Percentiles rank a stretch among this genome's conserved stretches.
These are phyloP conservation scores for Sebastes trivittatus DNA, from an alignment of 2,797 vertebrate species.

Conservation along the genomic window DNA sequence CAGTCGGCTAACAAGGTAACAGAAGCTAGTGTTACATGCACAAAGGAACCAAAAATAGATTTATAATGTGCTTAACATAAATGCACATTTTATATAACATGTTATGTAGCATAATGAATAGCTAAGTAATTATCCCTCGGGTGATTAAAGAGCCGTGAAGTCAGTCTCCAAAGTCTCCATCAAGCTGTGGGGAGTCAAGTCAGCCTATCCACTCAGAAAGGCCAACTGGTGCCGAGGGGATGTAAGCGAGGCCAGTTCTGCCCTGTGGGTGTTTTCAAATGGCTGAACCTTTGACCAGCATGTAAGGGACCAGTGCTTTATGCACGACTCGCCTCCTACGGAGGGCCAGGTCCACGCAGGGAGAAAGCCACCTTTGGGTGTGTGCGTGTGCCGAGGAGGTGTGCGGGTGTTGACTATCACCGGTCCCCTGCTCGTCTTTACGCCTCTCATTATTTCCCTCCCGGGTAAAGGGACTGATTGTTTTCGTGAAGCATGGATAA, in stretches of 20 bases:
- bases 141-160: constrained; percentile 41
- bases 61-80: neutral
- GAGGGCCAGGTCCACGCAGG: constrained; percentile 37
- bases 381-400: constrained; percentile 8
- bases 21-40: neutral
- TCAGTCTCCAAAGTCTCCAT: constrained; percentile 28
- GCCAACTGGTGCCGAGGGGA: constrained; percentile 65
- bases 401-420: neutral
- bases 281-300: constrained; percentile 65
- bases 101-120: neutral
- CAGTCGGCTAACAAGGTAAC: neutral
- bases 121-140: constrained; percentile 27
- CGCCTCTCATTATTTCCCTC: constrained; percentile 31
- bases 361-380: constrained; percentile 53
- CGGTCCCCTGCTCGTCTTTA: constrained; percentile 6
- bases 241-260: constrained; percentile 59
- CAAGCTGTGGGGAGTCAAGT: constrained; percentile 56
- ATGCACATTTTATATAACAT: neutral
- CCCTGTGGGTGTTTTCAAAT: constrained; percentile 75
- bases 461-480: constrained; percentile 39
- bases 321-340: constrained; percentile 41
- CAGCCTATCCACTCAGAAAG: constrained; percentile 69
- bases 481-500: constrained; percentile 56
- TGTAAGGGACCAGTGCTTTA: constrained; percentile 31
- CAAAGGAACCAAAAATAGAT: neutral